A percentile compares a stretch with the other conserved stretches of the same genome.
Evolutionary conservation across 1,140 invertebrate genomes (phyloP).

Genomic region (Drosophila gunungcola): DNA sequence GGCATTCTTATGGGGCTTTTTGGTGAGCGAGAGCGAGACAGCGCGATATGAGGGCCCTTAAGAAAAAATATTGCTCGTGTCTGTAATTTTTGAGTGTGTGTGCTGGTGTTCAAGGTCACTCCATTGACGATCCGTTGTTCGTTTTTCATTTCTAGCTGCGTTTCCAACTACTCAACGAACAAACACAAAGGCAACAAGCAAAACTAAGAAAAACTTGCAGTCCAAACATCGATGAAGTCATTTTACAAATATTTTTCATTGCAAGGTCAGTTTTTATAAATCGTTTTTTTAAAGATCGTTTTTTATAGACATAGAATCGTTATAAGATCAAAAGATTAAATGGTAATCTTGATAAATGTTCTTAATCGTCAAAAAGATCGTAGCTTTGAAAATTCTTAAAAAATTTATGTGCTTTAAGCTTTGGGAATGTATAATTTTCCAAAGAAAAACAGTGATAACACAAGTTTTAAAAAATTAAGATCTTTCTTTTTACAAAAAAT

Average conservation of each 20-base stretch:
- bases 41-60: constrained; percentile 24
- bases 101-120: constrained; percentile 41
- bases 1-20: constrained; percentile 34
- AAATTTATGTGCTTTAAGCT: too few species aligned
- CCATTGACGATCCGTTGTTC: constrained; percentile 33
- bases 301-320: constrained; percentile 2
- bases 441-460: too few species aligned
- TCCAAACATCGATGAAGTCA: constrained; percentile 51
- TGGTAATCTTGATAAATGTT: constrained; percentile 2
- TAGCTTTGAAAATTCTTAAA: too few species aligned
- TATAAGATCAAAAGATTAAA: not conserved
- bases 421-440: too few species aligned
- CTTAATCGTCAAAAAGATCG: too few species aligned
- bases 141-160: constrained; percentile 35
- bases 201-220: constrained; percentile 45
- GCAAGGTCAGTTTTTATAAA: constrained; percentile 36
- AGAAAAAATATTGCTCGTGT: constrained; percentile 26
- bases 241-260: constrained; percentile 38
- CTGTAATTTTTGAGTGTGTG: not conserved
- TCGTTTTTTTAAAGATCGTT: not conserved
- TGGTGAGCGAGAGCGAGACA: constrained; percentile 14
- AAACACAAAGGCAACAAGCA: constrained; percentile 27
- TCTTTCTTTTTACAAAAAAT: too few species aligned
- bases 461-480: too few species aligned
- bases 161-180: constrained; percentile 23